Base-by-base conservation (phyloP, 1,140 invertebrate species). In the Pachyrhynchus sulphureomaculatus region DNA sequence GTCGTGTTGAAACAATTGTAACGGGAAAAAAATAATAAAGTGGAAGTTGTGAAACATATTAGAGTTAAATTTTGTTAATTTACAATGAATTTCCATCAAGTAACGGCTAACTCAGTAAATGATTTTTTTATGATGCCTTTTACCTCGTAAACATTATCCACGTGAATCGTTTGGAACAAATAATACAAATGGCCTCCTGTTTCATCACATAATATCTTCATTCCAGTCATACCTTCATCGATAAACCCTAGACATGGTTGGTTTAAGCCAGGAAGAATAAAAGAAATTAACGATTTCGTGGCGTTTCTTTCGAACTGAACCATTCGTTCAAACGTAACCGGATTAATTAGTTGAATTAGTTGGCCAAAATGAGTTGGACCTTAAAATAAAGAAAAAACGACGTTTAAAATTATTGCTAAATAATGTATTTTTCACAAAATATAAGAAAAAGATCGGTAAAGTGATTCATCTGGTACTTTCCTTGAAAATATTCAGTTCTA, bases 241-340 rank as follows among this genome's bases (percentile, higher is more conserved):
- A 60, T 32, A 24, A 60, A 60, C 4, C 23, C 49, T n/a, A 60
- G 5, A 36, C 57, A 60, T 1, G 26, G 12, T 21, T 60, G 47
- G 9, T 60, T 45, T 17, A 29, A 20, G 2, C 15, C 29, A 5
- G 57, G 57, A 21, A 15, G 23, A n/a, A 15, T 18, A 17, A 60
- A 52, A 6, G 34, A 33, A 10, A 18, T 52, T 37, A 60, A 48
- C 41, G 47, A 51, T 12, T 17, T 17, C 6, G 56, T 59, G 5
- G 36, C 12, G 26, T 51, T 52, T 20, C 23, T 24, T 10, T 29
- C 4, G 26, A 60, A 60, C 24, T 39, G 20, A 6, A 20, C 32
- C 12, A 39, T 26, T 18, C 17, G 15, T n/a, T 48, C 17, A 15
- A 49, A 48, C 1, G 18, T 24, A 10, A 18, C 17, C 5, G 24